Conservation (phyloP, 2,888 invertebrate genomes). For the Ptychoptera albimana region DNA sequence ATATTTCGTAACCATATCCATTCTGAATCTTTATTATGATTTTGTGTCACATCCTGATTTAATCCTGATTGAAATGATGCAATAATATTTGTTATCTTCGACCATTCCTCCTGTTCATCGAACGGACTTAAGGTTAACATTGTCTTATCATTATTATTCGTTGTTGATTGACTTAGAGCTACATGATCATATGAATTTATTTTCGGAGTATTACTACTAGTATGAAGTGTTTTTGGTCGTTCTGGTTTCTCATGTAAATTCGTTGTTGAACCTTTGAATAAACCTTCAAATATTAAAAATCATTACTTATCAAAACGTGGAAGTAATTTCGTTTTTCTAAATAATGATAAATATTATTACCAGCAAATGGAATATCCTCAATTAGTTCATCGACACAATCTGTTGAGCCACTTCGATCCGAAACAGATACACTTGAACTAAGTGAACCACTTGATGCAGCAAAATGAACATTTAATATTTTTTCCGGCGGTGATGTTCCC, state of each 20-base stretch:
- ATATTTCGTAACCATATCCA: background rate
- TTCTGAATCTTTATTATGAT: background rate
- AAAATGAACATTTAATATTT: constrained; percentile 7
- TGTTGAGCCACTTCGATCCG: constrained; percentile 58
- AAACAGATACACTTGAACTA: constrained; percentile 50
- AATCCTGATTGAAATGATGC: constrained; percentile 81
- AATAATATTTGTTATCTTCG: constrained; percentile 90
- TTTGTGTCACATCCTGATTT: constrained; percentile 36
- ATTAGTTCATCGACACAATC: constrained; percentile 74
- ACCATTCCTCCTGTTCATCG: constrained; percentile 91
- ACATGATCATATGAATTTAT: background rate
- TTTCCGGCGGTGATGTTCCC: constrained; percentile 18
- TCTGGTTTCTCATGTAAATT: constrained; percentile 38
- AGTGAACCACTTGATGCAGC: constrained; percentile 51
- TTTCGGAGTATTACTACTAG: constrained; percentile 15
- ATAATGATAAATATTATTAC: constrained; percentile 40
- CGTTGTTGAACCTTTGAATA: constrained; percentile 68
- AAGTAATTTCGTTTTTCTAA: background rate
- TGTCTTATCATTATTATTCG: background rate
- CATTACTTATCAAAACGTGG: background rate
- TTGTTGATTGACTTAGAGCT: background rate
- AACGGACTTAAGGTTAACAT: constrained; percentile 51
- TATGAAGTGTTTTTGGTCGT: constrained; percentile 16
- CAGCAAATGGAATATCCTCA: constrained; percentile 76
- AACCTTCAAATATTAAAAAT: constrained; percentile 41